Base-by-base conservation (phyloP, 2,113 vertebrate species). In the Brienomyrus longianalis region DNA sequence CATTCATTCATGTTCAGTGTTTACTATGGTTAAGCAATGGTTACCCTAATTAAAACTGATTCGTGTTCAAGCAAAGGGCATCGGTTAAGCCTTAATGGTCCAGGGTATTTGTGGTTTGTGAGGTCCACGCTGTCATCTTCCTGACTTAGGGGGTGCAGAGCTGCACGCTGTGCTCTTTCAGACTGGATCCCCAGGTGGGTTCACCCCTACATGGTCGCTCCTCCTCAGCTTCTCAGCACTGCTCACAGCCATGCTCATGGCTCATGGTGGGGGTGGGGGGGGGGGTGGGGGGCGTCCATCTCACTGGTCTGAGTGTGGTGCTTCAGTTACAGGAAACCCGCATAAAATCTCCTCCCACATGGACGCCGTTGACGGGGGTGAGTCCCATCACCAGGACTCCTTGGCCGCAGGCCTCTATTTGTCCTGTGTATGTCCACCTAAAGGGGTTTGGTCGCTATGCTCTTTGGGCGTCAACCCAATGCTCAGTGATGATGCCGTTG, bases 291-390 rank as follows among this genome's bases (percentile, higher is more conserved):
- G 86, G 21, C 23, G 45, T 6, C 23, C 2, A 1, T 27, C 1
- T 87, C 11, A 74, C 88, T 83, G 51, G 92, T 83, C 2, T 90
- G 74, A 93, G 89, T 89, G 90, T 70, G 48, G 6, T 91, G 83
- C 31, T 92, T 66, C 89, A 92, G 92, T 92, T 90, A 91, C 96
- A 95, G 94, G 91, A 59, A 92, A 92, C 89, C 92, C 94, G 86
- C 93, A 35, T 59, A 87, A 54, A 74, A 86, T 83, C 88, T 86
- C 89, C 35, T 83, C 91, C 89, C 91, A 93, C 83, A 91, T 90
- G 70, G 90, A 91, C 56, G 70, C 80, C 62, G 83, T 74, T 9
- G 92, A 87, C 50, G 91, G 89, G 86, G 92, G 91, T 91, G 59
- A 87, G 92, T 89, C 80, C 6, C 47, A 77, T 50, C 48, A 27